phyloP scores from a whole-genome alignment of 2,797 vertebrate species.

The Rhyacichthys aspro region DNA sequence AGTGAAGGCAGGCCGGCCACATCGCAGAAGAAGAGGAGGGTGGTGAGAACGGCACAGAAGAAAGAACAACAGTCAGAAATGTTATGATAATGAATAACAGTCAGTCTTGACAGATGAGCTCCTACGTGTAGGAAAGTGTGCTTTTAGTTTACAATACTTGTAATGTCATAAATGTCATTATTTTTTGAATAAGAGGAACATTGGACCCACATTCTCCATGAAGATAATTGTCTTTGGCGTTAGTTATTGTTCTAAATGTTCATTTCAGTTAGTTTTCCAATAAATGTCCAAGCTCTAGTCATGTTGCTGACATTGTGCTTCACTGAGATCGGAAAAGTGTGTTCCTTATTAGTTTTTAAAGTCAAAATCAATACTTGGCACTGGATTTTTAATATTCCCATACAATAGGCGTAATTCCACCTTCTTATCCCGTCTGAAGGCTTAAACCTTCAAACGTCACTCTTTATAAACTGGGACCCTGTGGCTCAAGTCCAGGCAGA shows the following conservation, averaged over 20 bases:
- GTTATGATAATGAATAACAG: conserved; percentile 47
- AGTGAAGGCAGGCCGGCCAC: conserved; percentile 66
- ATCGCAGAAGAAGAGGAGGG: conserved; percentile 45
- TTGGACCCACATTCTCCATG: not conserved
- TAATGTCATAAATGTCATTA: too few species aligned
- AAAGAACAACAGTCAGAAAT: conserved; percentile 43
- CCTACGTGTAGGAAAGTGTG: conserved; percentile 12
- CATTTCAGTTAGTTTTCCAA: too few species aligned
- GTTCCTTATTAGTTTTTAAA: not conserved
- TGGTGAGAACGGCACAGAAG: conserved; percentile 37
- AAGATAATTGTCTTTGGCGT: not conserved
- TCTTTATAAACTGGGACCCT: conserved; percentile 59
- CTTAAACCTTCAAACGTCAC: conserved; percentile 41
- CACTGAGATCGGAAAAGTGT: not conserved
- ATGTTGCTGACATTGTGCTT: not conserved
- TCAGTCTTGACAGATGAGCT: conserved; percentile 48
- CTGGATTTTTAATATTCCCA: not conserved
- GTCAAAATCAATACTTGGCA: not conserved
- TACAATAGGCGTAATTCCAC: conserved; percentile 1
- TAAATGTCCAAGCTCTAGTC: not conserved
- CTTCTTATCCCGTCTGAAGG: conserved; percentile 17
- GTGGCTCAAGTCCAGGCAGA: conserved; percentile 64
- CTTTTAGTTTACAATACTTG: too few species aligned
- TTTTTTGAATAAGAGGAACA: not conserved
- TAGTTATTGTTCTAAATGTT: not conserved